Evolutionary conservation across 1,140 invertebrate genomes (phyloP).

Genomic region (Drosophila pectinifera): DNA sequence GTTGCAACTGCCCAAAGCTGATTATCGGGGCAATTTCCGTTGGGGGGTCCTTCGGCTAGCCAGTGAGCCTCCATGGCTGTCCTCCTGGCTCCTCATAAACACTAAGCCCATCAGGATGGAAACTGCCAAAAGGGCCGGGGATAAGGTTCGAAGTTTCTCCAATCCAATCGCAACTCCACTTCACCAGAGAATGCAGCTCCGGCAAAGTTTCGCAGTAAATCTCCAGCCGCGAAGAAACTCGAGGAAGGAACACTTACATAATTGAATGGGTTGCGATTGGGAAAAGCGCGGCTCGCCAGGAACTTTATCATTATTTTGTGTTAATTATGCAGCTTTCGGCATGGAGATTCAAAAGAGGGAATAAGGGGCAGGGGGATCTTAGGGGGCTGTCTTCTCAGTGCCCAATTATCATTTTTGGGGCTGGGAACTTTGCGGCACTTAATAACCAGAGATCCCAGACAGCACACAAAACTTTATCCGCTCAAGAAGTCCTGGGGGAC

Average conservation of each 20-base stretch:
- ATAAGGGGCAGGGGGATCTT: background rate
- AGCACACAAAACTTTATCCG: conserved; percentile 71
- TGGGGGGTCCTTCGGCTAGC: background rate
- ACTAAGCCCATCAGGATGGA: conserved; percentile 13
- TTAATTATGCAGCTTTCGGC: conserved; percentile 80
- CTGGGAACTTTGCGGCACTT: conserved; percentile 73
- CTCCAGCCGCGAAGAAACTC: conserved; percentile 94
- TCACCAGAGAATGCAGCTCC: conserved; percentile 95
- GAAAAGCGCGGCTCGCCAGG: conserved; percentile 63
- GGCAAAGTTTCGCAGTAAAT: conserved; percentile 93
- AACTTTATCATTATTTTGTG: conserved; percentile 82
- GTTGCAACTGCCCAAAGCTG: conserved; percentile 53
- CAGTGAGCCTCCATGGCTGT: conserved; percentile 8
- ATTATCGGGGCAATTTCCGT: conserved; percentile 70
- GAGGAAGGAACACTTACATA: conserved; percentile 82
- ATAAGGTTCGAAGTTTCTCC: conserved; percentile 24
- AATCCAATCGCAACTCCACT: conserved; percentile 92
- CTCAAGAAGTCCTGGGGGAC: conserved; percentile 16
- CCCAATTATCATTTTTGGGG: conserved; percentile 79
- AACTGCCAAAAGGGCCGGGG: conserved; percentile 36
- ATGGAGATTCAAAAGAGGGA: conserved; percentile 13
- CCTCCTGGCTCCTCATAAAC: background rate
- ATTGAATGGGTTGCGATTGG: conserved; percentile 60
- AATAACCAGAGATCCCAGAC: conserved; percentile 63
- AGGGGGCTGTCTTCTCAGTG: conserved; percentile 51